A percentile compares a stretch with the other conserved stretches of the same genome.
Conservation (phyloP, 2,113 vertebrate species). For the Platysteira castanea region DNA sequence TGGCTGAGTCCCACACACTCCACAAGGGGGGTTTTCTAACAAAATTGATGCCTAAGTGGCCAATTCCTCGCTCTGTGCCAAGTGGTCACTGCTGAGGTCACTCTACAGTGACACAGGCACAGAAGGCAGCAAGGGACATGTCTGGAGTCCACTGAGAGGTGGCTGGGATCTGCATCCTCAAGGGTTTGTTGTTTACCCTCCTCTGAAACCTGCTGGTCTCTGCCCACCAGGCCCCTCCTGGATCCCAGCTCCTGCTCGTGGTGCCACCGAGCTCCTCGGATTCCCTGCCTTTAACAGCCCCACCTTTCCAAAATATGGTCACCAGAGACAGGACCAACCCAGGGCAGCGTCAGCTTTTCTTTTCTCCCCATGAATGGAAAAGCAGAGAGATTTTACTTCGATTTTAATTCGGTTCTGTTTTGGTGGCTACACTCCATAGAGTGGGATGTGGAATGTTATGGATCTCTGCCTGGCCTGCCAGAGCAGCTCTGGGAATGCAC, state of each 20-base stretch:
- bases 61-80: fast-evolving
- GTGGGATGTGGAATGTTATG: background rate
- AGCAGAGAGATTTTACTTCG: background rate
- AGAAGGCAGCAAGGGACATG: background rate
- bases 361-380: background rate
- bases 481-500: background rate
- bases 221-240: background rate
- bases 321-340: background rate
- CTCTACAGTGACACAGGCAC: background rate
- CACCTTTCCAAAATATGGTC: fast-evolving
- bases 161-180: background rate
- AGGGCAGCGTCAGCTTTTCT: fast-evolving
- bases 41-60: fast-evolving
- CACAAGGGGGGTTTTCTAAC: background rate
- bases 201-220: background rate
- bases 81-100: background rate
- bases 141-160: background rate
- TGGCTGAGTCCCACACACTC: fast-evolving
- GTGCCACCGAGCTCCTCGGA: background rate
- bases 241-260: background rate
- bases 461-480: background rate
- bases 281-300: background rate
- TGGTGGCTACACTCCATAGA: background rate
- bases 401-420: background rate
- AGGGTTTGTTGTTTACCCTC: background rate